Base-by-base conservation (phyloP, 2,113 vertebrate genomes). In the Merops nubicus region DNA sequence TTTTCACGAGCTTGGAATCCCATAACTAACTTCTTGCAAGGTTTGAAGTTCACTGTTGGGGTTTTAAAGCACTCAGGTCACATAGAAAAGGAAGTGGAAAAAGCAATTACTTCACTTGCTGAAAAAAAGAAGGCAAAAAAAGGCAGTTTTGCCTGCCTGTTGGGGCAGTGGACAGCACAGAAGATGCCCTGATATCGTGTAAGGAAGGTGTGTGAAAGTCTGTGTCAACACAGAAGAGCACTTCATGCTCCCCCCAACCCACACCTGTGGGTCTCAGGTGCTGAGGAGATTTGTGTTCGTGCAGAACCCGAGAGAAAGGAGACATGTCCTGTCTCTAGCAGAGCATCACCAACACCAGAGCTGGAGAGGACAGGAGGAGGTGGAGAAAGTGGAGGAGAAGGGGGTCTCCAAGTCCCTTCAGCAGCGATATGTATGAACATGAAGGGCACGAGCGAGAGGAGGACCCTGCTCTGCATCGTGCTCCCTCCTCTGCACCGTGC, bases 251-350 rank as follows among this genome's bases (percentile, higher is more conserved):
- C 82, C 38, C 31, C 2, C 26, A 9, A 1, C 2, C 1, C 0
- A 0, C 2, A 1, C 18, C 47, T 1, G 0, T 1, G 9, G 4
- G 8, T 4, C 33, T 75, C 28, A 1, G 72, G 34, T 59, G 47
- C 56, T 59, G 42, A 22, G 73, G 29, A 29, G 76, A 45, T 38
- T 14, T 15, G 19, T 25, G 45, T 69, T 40, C 22, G 70, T 50
- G 86, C 47, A 34, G 34, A 72, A 34, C 10, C 54, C 47, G 65
- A 0, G 8, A n/a, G 64, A 38, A 57, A 34, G 20, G 56, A 64
- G 59, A 64, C 12, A 0, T 2, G 38, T 60, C 57, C 38, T 1
- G 0, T 20, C 57, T 54, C 18, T 9, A 43, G 72, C 78, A 64
- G 80, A 64, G 70, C 45, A 36, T 36, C 47, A 7, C 64, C 2